Evolutionary conservation across 1,140 invertebrate species (phyloP), one percentile per base, ranked within the genome.

Genomic region (Acromyrmex charruanus): DNA sequence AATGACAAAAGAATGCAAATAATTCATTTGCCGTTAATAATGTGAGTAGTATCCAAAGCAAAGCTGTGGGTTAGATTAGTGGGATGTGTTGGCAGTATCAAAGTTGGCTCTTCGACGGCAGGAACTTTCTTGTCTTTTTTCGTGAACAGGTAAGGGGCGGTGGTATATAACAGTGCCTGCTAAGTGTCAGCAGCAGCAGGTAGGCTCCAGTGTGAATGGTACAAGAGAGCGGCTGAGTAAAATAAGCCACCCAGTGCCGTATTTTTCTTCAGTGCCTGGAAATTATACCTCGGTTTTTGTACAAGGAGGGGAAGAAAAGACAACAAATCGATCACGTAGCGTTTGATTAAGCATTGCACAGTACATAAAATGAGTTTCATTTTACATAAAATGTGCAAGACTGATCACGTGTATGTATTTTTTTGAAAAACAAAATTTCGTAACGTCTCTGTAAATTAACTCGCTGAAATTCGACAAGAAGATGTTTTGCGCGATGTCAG

Each of bases 21-120:
- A 72, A 86, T 79, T 58, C 58, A 65, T 77, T 65, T 87, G 58
- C 82, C 90, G 92, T 92, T 92, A 92, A 92, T 92, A 65, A 75
- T 91, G 89, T 90, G 85, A 92, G 88, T 93, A 91, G 88, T 90
- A 86, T 85, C 88, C 87, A 92, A 93, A 95, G 93, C 93, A 91
- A 94, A 94, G 93, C 93, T 92, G 86, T 55, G 88, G 93, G 89
- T 87, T 84, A 90, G 44, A 77, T 84, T 89, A 58, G 86, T 90
- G 88, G 94, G 93, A 94, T 94, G 94, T 95, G 94, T 95, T 95
- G 94, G 94, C 94, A 91, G 88, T 95, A 91, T 93, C 88, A 77
- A 89, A 87, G 72, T 89, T 89, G 86, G 86, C 90, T 93, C 87
- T 92, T 91, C 88, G 77, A 85, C 90, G 89, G 89, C 72, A 91